Evolutionary conservation across 2,888 invertebrate species (phyloP), one percentile per base, ranked within the genome.

Genomic region (Argyresthia goedartella): DNA sequence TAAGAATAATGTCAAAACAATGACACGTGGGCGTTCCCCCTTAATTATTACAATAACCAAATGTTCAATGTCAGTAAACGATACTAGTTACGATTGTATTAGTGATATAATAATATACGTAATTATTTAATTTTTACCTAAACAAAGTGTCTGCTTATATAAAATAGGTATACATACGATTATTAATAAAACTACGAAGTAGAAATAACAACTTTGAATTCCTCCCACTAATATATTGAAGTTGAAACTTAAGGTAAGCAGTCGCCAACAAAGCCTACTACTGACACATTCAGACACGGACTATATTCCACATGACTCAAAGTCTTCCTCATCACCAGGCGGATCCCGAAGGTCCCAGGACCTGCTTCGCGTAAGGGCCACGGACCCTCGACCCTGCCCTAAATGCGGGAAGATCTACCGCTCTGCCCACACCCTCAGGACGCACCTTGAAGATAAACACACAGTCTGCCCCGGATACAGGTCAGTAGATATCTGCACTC

Each of bases 341-440:
- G 92, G 92, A 59, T 91, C 93, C 53, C 91, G 95, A 61, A 89
- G 95, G 61, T 93, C 94, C 49, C 88, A 95, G 77, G 96, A 96
- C 73, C 89, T 95, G 88, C 88, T 92, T 76, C 90, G 96, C 63
- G 95, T 96, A 49, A 89, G 96, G 66, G 96, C 96, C 9, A 96
- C 96, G 16, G 96, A 96, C 82, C 96, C 96, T 1, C 88, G 96
- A 45, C 96, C 96, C 2, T 96, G 96, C 72, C 96, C 96, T 11
- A 95, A 96, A 71, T 96, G 96, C 74, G 95, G 96, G 46, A 96
- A 96, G 87, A 96, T 96, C 70, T 96, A 96, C 81, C 89, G 96
- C 56, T 95, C 95, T 35, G 96, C 96, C 14, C 96, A 96, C 81
- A 96, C 96, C 11, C 86, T 96, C 62, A 89, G 96, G 58, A 96